Percentiles rank a stretch among this genome's conserved stretches.
Evolutionary conservation across 1,140 invertebrate genomes (phyloP).

Genomic region (Meloidogyne chitwoodi): DNA sequence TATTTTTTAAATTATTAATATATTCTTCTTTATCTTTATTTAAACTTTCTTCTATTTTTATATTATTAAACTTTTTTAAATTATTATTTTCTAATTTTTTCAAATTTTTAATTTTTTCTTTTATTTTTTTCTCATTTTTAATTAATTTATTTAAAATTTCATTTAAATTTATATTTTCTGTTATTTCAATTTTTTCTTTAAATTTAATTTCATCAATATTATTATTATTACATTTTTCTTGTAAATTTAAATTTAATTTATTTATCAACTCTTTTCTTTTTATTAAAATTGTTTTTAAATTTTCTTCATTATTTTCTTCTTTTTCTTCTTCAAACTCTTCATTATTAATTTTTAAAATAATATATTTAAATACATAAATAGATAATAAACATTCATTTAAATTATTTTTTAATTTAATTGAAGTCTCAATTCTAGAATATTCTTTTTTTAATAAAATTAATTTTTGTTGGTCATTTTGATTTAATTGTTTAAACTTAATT

Average conservation of each 20-base stretch:
- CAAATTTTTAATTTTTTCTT: neutral
- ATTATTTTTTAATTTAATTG: neutral
- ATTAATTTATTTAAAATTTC: neutral
- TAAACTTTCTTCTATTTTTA: neutral
- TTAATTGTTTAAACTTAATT: no score
- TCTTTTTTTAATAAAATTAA: neutral
- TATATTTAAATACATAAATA: neutral
- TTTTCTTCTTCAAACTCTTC: neutral
- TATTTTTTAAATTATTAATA: neutral
- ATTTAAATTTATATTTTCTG: neutral
- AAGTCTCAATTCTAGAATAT: neutral
- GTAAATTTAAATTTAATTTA: neutral
- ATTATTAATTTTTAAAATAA: neutral
- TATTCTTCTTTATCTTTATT: neutral
- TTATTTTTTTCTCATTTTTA: neutral
- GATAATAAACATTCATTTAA: neutral
- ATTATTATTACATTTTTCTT: neutral
- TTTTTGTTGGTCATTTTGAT: neutral
- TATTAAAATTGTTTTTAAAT: neutral
- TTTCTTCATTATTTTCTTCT: neutral
- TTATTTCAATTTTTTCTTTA: neutral
- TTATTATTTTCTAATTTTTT: neutral
- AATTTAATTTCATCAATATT: neutral
- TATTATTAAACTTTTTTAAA: neutral
- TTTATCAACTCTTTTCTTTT: neutral